phyloP scores from a whole-genome alignment of 1,140 invertebrate genomes.

The Rhopalosiphum maidis region DNA sequence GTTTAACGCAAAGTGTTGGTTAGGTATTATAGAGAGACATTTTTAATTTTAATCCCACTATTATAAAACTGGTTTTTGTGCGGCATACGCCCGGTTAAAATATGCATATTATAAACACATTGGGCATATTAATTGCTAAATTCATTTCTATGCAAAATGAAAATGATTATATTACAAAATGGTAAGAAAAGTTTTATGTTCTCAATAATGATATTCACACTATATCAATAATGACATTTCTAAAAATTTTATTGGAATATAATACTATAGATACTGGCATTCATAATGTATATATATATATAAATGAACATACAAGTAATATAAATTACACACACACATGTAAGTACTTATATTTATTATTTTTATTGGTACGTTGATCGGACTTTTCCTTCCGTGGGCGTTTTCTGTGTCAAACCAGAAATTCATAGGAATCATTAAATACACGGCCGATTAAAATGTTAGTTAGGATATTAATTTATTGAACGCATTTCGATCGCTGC shows the following conservation, averaged over 20 bases:
- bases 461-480: neutral
- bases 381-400: conserved; percentile 25
- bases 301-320: neutral
- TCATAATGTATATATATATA: neutral
- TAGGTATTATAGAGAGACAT: neutral
- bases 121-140: conserved; percentile 16
- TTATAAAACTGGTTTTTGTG: conserved; percentile 28
- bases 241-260: neutral
- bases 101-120: neutral
- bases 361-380: neutral
- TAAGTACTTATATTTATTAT: neutral
- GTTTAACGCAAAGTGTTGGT: neutral
- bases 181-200: neutral
- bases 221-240: conserved; percentile 11
- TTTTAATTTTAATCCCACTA: neutral
- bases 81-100: conserved; percentile 21
- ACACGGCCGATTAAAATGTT: neutral
- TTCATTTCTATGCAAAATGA: neutral
- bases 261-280: neutral
- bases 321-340: neutral
- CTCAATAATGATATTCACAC: neutral
- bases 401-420: conserved; percentile 32
- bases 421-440: conserved; percentile 19
- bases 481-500: neutral
- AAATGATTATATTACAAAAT: neutral